Evolutionary conservation across 2,888 invertebrate species (phyloP).

Genomic region (Tineola bisselliella): DNA sequence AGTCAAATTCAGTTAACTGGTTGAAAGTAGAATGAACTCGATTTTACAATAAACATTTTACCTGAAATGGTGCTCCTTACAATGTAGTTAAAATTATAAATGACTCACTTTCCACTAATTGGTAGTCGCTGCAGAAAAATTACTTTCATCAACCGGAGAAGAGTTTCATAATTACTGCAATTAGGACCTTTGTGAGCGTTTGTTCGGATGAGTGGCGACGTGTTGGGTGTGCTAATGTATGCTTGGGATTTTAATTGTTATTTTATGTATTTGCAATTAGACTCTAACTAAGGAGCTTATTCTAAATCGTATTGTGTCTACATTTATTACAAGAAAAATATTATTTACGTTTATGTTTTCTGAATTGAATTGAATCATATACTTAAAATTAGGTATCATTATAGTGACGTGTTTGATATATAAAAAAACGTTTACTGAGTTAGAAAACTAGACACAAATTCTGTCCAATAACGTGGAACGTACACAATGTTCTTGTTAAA

Average conservation of each 20-base stretch:
- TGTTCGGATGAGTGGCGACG: slow-evolving; percentile 43
- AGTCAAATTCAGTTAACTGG: background rate
- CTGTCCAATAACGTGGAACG: background rate
- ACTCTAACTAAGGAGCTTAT: background rate
- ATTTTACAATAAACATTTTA: background rate
- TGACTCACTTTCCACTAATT: slow-evolving; percentile 44
- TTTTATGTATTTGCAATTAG: slow-evolving; percentile 6
- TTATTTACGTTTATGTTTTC: too few species aligned
- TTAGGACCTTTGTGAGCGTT: slow-evolving; percentile 45
- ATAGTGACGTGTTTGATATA: too few species aligned
- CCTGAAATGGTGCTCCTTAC: background rate
- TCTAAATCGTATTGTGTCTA: background rate
- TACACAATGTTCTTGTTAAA: background rate
- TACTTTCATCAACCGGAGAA: slow-evolving; percentile 60
- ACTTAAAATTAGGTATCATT: too few species aligned
- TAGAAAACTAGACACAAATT: too few species aligned
- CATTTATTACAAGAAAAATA: too few species aligned
- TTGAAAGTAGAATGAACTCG: background rate
- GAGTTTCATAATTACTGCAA: slow-evolving; percentile 61
- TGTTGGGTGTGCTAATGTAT: slow-evolving; percentile 45
- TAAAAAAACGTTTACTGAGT: too few species aligned
- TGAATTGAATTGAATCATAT: too few species aligned
- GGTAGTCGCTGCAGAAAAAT: slow-evolving; percentile 60
- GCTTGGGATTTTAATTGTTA: background rate
- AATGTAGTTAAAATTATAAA: slow-evolving; percentile 42